Conservation (phyloP, 2,888 invertebrate species). For the Lithosia quadra region DNA sequence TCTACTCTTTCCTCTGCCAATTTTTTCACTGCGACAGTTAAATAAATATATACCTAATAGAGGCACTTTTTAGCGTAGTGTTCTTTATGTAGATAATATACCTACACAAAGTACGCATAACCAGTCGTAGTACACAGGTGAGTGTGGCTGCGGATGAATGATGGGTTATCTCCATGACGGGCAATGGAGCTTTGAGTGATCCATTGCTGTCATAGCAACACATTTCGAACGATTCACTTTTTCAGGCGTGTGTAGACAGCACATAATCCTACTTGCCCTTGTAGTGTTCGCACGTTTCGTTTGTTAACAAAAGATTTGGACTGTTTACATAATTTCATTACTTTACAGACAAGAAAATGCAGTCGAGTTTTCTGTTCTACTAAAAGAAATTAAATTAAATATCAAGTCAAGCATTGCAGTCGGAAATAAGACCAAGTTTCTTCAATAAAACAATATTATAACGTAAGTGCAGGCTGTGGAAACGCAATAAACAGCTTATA, state of each 20-base stretch:
- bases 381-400: background rate
- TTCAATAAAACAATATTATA: slow-evolving; percentile 27
- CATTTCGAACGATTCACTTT: background rate
- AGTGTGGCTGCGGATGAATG: background rate
- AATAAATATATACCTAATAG: too few species aligned
- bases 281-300: background rate
- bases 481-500: slow-evolving; percentile 55
- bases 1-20: too few species aligned
- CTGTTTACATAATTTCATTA: background rate
- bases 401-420: background rate
- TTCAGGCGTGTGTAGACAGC: background rate
- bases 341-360: background rate
- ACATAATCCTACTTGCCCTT: background rate
- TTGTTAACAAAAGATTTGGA: too few species aligned
- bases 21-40: too few species aligned
- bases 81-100: background rate
- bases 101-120: background rate
- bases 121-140: background rate
- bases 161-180: background rate
- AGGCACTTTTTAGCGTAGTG: too few species aligned
- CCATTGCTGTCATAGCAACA: background rate
- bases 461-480: slow-evolving; percentile 29
- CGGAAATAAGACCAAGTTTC: slow-evolving; percentile 23
- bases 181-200: background rate
- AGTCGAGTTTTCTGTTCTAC: background rate